Evolutionary conservation across 2,888 invertebrate species (phyloP).

Genomic region (Encarsia formosa): DNA sequence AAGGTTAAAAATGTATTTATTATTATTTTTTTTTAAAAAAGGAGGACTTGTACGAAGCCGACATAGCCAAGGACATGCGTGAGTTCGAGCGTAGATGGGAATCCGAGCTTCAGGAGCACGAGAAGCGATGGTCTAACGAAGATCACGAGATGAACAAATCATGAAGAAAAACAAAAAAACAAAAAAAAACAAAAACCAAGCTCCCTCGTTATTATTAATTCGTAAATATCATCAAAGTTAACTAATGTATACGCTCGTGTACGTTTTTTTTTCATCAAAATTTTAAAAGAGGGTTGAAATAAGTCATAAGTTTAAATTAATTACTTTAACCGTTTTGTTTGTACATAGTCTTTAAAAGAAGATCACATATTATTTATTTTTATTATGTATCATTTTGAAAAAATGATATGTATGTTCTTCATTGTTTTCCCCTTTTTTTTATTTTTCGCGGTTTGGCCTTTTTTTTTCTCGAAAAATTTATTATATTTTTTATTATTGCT

Average conservation of each 20-base stretch:
- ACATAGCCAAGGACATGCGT: slow-evolving; percentile 66
- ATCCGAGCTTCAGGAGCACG: slow-evolving; percentile 63
- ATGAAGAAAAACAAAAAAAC: slow-evolving; percentile 39
- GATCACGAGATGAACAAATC: slow-evolving; percentile 59
- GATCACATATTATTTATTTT: too few species aligned
- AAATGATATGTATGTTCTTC: slow-evolving; percentile 28
- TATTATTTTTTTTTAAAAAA: slow-evolving; percentile 32
- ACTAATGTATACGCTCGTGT: slow-evolving; percentile 20
- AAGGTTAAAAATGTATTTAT: too few species aligned
- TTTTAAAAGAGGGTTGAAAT: slow-evolving; percentile 9
- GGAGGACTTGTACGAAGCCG: slow-evolving; percentile 61
- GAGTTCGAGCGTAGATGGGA: slow-evolving; percentile 63
- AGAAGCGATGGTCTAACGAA: slow-evolving; percentile 61
- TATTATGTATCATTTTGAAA: too few species aligned
- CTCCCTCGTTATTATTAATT: slow-evolving; percentile 7
- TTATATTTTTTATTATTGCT: neutral
- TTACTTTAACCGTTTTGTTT: slow-evolving; percentile 21
- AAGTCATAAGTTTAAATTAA: slow-evolving; percentile 16
- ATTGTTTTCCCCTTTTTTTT: slow-evolving; percentile 16
- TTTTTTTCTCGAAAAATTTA: slow-evolving; percentile 24
- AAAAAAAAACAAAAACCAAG: neutral
- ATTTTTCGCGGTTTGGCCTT: too few species aligned
- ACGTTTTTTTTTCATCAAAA: slow-evolving; percentile 22
- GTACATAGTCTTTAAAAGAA: slow-evolving; percentile 26
- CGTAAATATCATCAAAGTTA: slow-evolving; percentile 22